Conservation (phyloP, 2,797 vertebrate species). For the Chaenodraco wilsoni region DNA sequence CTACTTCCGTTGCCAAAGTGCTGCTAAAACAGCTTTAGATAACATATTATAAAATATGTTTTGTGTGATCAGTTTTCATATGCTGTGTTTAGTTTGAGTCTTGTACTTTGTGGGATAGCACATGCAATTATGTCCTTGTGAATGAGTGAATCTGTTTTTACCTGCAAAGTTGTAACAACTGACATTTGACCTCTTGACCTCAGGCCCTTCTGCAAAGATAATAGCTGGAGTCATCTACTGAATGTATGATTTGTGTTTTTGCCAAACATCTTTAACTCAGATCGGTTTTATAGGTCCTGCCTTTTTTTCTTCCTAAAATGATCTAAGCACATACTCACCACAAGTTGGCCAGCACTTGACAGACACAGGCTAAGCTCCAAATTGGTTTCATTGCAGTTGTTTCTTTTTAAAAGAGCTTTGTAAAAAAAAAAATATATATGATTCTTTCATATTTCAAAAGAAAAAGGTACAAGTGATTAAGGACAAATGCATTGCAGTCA, state of each 20-base stretch:
- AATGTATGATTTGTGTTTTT: neutral
- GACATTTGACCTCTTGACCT: neutral
- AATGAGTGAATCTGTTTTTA: neutral
- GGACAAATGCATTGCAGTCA: neutral
- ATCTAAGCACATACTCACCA: neutral
- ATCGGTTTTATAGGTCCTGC: neutral
- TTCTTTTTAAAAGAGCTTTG: neutral
- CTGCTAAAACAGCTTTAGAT: neutral
- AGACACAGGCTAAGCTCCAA: neutral
- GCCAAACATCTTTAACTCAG: neutral
- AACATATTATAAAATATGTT: neutral
- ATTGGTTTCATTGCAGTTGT: neutral
- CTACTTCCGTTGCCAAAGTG: neutral
- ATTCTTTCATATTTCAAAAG: neutral
- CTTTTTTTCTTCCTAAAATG: neutral
- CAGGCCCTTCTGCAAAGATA: neutral
- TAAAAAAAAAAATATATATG: neutral
- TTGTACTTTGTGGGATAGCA: too few relatives aligned
- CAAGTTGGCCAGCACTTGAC: neutral
- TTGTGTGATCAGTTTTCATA: neutral
- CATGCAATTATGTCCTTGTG: neutral
- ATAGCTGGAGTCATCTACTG: conserved; percentile 8
- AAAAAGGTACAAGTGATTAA: conserved; percentile 13
- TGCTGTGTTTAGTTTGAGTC: neutral
- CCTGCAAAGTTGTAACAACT: neutral